These are phyloP conservation scores for Spilogale gracilis DNA, from an alignment of 2,113 vertebrate genomes.

Conservation along the genomic window DNA sequence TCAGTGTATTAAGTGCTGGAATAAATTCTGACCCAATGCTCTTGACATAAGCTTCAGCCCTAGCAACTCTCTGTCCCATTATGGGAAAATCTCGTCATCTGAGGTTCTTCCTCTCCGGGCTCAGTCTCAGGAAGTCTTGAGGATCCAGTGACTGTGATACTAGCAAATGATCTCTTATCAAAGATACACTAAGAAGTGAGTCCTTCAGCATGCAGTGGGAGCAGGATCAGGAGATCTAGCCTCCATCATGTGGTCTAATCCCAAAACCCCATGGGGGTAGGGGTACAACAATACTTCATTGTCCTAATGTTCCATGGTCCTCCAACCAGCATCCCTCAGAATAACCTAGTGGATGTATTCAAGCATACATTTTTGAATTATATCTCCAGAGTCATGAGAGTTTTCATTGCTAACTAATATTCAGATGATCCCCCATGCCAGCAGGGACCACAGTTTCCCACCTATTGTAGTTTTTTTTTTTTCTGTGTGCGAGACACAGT, in stretches of 20 bases:
- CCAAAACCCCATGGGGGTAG: rapidly evolving
- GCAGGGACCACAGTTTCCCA: neutral
- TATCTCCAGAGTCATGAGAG: neutral
- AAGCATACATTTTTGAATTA: neutral
- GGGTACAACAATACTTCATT: neutral
- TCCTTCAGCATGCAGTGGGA: neutral
- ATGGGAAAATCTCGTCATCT: neutral
- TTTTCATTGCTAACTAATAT: neutral
- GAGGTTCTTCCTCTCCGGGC: neutral
- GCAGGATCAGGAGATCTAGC: neutral
- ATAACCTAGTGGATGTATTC: neutral
- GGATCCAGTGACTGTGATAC: neutral
- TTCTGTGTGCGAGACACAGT: neutral
- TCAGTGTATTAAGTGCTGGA: neutral
- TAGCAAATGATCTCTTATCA: neutral
- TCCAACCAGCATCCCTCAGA: neutral
- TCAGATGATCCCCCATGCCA: neutral
- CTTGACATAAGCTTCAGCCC: neutral
- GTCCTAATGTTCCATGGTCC: neutral
- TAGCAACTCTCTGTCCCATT: rapidly evolving
- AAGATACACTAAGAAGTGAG: neutral
- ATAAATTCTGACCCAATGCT: neutral
- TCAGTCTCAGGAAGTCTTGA: neutral
- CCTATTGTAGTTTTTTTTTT: neutral
- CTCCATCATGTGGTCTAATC: neutral